phyloP scores from a whole-genome alignment of 1,140 invertebrate species.

The Drosophila azteca region DNA sequence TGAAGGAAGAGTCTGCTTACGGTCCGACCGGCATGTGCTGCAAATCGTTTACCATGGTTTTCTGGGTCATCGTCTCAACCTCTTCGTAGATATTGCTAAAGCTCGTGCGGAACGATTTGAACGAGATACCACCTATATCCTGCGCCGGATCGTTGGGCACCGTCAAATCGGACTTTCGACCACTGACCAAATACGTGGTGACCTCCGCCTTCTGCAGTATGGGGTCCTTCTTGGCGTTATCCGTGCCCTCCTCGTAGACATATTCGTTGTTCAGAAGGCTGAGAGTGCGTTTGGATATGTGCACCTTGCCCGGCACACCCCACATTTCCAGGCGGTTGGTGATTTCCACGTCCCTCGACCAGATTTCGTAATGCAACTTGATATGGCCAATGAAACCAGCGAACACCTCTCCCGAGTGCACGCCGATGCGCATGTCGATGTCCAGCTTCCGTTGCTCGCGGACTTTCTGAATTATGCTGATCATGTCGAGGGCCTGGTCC shows the following conservation, averaged over 20 bases:
- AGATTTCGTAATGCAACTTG: conserved; percentile 98
- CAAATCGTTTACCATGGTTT: conserved; percentile 64
- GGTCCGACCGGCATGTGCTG: conserved; percentile 68
- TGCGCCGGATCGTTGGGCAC: not conserved
- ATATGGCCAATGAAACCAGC: conserved; percentile 95
- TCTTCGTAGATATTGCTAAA: conserved; percentile 9
- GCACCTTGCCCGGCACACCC: conserved; percentile 94
- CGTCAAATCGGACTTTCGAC: conserved; percentile 12
- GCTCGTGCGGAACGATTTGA: not conserved
- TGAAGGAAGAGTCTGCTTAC: no score
- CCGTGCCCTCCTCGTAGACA: conserved; percentile 85
- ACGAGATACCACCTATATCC: not conserved
- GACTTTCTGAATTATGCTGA: conserved; percentile 91
- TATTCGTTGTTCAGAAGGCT: conserved; percentile 87
- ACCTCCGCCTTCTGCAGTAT: conserved; percentile 88
- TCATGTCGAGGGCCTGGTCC: conserved; percentile 94
- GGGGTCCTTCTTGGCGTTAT: conserved; percentile 86
- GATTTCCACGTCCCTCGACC: conserved; percentile 97
- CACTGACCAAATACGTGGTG: conserved; percentile 88
- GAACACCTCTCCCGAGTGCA: conserved; percentile 95
- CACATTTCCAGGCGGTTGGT: conserved; percentile 97
- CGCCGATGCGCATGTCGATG: conserved; percentile 97
- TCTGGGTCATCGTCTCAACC: conserved; percentile 16
- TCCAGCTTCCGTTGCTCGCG: conserved; percentile 89
- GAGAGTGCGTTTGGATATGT: conserved; percentile 91